Evolutionary conservation across 2,113 vertebrate species (phyloP).

Genomic region (Burhinus bistriatus): DNA sequence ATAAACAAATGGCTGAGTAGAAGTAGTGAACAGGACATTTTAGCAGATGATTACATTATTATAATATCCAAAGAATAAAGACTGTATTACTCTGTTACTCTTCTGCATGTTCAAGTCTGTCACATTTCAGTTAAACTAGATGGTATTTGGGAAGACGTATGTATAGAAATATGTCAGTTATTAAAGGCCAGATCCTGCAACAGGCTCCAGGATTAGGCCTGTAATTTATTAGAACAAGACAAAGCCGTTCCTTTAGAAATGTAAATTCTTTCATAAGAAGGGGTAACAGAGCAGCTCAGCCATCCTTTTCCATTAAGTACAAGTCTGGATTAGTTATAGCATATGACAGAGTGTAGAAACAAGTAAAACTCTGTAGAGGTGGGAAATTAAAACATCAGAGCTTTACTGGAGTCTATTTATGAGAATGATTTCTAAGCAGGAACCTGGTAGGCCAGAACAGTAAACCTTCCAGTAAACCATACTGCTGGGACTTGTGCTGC

Average conservation of each 20-base stretch:
- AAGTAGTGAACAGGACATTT: neutral
- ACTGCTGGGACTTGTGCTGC: neutral
- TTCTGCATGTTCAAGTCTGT: neutral
- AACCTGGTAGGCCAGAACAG: neutral
- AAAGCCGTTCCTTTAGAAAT: neutral
- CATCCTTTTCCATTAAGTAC: neutral
- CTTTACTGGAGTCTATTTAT: slow-evolving; percentile 16
- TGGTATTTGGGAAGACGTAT: neutral
- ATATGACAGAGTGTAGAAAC: neutral
- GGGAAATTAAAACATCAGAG: slow-evolving; percentile 12
- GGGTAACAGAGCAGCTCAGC: neutral
- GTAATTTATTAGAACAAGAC: neutral
- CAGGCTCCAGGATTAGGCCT: neutral
- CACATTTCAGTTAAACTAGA: neutral
- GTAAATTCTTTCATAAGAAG: neutral
- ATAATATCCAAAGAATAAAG: neutral
- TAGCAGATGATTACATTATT: neutral
- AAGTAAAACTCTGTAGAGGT: neutral
- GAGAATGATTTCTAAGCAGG: slow-evolving; percentile 11
- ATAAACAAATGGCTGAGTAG: slow-evolving; percentile 14
- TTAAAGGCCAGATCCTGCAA: neutral
- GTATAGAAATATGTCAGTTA: neutral
- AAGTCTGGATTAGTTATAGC: neutral
- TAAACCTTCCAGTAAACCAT: neutral
- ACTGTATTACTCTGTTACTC: neutral